Evolutionary conservation across 2,888 invertebrate species (phyloP), one percentile per base, ranked within the genome.

Genomic region (Syrista parreyssii): DNA sequence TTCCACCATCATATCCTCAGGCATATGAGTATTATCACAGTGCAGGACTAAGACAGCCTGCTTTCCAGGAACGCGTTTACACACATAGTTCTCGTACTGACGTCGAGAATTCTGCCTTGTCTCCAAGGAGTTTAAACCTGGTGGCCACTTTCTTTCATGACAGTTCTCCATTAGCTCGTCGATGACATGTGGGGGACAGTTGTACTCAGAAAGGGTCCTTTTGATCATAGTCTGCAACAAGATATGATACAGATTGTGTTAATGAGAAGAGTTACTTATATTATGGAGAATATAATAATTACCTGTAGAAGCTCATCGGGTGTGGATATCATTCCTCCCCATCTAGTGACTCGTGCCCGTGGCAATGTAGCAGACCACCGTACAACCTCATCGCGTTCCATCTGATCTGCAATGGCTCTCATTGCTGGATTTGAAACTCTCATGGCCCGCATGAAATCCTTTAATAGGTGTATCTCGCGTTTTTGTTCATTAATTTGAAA

Each of bases 261-360:
- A 55, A 15, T 34, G 6, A 1, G 23, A 55, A 15, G 23, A 55
- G 9, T 2, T 55, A 68, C 40, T 40, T 23, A 55, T 55, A 23
- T 23, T 23, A 55, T 55, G 6, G 23, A 55, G 23, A 31, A 76
- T 77, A 72, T 77, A 78, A 55, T 76, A 23, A 76, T 55, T 90
- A 97, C 97, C 95, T 97, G 97, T 84, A 98, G 93, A 76, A 97
- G 96, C 92, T 97, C 97, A 91, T 99, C 98, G 0, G 99, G 99
- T 15, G 99, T 99, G 36, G 98, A 98, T 88, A 99, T 99, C 98
- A 99, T 98, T 78, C 98, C 98, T 77, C 98, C 99, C 99, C 98
- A 99, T 79, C 98, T 94, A 1, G 98, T 98, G 73, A 99, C 98
- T 79, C 98, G 93, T 31, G 98, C 98, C 73, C 97, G 92, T 0